Base-by-base conservation (phyloP, 2,113 vertebrate species). In the Sphaerodactylus townsendi region DNA sequence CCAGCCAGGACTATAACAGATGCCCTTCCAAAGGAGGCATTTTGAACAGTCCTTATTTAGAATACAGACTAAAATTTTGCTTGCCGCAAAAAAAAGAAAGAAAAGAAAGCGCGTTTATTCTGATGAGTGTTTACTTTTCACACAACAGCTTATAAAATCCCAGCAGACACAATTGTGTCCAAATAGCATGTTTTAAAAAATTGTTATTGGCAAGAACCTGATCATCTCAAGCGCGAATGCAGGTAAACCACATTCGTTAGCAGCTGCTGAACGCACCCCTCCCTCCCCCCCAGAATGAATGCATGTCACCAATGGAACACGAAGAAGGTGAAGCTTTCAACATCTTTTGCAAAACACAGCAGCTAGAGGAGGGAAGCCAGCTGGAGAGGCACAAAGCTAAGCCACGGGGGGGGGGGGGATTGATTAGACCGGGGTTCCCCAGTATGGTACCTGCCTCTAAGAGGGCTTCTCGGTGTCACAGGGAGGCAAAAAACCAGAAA, bases 81-180 rank as follows among this genome's bases (percentile, higher is more conserved):
- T 77, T 33, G 35, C 30, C 41, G 28, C 50, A 39, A 44, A 44
- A 44, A 44, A 44, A 44, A n/a, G 69, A 5, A 11, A 50, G 48
- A 68, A 72, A 35, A 69, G 39, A 53, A 70, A 19, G 59, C 77
- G 4, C 75, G 71, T 62, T 66, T 84, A 30, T 62, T 78, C 66
- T 11, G 44, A 21, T 30, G 23, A 71, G 33, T 62, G 71, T 78
- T 71, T 48, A 71, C 53, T 71, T 53, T n/a, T 78, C 83, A 84
- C 83, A 72, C 50, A 72, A 64, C 66, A 84, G 83, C 66, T 84
- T 84, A 78, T 37, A 78, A 46, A 69, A 84, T 64, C 83, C 50
- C 17, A 84, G 66, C 39, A 78, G 50, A 75, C 65, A 59, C 44
- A 44, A 48, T 65, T 35, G 66, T 84, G 82, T 33, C 64, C 82